Evolutionary conservation across 1,140 invertebrate species (phyloP).

Genomic region (Zaprionus africanus): DNA sequence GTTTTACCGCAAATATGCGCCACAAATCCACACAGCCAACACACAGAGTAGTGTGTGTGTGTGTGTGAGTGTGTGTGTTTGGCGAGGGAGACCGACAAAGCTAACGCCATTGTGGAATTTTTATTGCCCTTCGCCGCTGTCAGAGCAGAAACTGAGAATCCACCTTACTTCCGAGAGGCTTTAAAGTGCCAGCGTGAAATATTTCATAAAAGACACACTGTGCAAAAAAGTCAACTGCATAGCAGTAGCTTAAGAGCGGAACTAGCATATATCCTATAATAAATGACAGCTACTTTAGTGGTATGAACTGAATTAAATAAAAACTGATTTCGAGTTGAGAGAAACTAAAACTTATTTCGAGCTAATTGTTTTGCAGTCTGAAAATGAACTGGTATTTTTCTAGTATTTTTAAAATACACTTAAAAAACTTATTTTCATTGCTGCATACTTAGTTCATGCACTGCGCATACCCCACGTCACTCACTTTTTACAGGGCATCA

Average conservation of each 20-base stretch:
- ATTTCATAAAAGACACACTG: slow-evolving; percentile 63
- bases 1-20: slow-evolving; percentile 59
- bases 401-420: not conserved
- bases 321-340: not conserved
- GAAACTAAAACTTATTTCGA: not conserved
- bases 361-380: not conserved
- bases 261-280: slow-evolving; percentile 13
- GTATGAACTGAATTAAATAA: not conserved
- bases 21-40: slow-evolving; percentile 48
- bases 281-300: not conserved
- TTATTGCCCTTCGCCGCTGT: slow-evolving; percentile 72
- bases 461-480: not conserved
- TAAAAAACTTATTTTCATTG: not conserved
- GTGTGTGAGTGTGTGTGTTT: slow-evolving; percentile 11
- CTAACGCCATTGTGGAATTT: slow-evolving; percentile 76
- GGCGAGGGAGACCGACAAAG: slow-evolving; percentile 41
- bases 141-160: slow-evolving; percentile 50
- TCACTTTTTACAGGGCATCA: slow-evolving; percentile 8
- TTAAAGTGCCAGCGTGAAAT: slow-evolving; percentile 75
- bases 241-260: not conserved
- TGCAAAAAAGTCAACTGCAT: slow-evolving; percentile 22
- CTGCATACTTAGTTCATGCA: not conserved
- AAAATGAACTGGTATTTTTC: not conserved
- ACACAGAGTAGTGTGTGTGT: slow-evolving; percentile 6
- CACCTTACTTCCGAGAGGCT: slow-evolving; percentile 56